A percentile compares a stretch with the other conserved stretches of the same genome.
Conservation (phyloP, 2,888 invertebrate genomes). For the Euspilapteryx auroguttella region DNA sequence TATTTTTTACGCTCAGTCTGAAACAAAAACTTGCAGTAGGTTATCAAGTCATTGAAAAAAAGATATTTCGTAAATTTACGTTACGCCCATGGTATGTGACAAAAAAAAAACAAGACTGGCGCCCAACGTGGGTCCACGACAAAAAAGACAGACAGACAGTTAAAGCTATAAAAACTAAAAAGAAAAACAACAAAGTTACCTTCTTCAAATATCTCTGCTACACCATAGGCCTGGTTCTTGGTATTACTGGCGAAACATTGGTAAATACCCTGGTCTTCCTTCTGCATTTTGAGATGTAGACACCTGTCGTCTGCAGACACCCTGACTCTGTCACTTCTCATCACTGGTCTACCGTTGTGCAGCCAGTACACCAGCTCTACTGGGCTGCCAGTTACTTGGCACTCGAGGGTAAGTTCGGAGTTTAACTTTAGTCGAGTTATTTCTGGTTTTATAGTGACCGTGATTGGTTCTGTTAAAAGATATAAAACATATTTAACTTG, state of each 20-base stretch:
- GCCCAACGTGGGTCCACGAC: no score
- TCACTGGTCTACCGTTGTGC: slow-evolving; percentile 71
- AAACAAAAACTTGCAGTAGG: no score
- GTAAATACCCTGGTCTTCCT: slow-evolving; percentile 88
- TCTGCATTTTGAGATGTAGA: slow-evolving; percentile 68
- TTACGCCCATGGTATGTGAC: no score
- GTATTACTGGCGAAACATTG: slow-evolving; percentile 88
- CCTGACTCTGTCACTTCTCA: slow-evolving; percentile 60
- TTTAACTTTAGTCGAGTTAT: slow-evolving; percentile 81
- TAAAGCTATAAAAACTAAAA: no score
- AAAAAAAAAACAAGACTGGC: no score
- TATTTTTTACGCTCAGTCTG: no score
- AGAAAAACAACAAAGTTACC: no score
- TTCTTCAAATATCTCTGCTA: slow-evolving; percentile 78
- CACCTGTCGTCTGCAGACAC: slow-evolving; percentile 47
- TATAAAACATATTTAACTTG: slow-evolving; percentile 7
- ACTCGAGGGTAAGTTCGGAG: slow-evolving; percentile 82
- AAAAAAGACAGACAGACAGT: no score
- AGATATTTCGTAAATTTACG: no score
- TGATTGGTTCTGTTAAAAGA: slow-evolving; percentile 70
- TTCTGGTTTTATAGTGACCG: slow-evolving; percentile 79
- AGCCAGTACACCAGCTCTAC: slow-evolving; percentile 78
- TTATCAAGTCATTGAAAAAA: no score
- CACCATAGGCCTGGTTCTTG: slow-evolving; percentile 82
- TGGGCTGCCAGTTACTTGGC: slow-evolving; percentile 87